These are phyloP conservation scores for Lynx canadensis DNA, from an alignment of 2,113 vertebrate species.

Conservation along the genomic window DNA sequence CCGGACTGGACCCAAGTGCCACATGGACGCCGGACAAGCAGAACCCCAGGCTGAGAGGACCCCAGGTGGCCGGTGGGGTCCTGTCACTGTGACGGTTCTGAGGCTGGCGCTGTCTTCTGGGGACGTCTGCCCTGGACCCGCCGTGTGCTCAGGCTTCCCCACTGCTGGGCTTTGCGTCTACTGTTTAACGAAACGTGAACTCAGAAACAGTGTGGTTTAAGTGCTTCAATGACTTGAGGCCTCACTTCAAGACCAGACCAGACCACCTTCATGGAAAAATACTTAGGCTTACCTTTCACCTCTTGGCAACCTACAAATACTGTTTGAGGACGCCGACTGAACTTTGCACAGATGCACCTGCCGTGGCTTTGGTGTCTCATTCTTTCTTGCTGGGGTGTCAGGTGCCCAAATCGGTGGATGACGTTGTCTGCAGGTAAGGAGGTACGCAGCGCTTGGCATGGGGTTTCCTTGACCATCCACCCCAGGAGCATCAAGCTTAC, in stretches of 20 bases:
- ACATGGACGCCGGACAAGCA: background rate
- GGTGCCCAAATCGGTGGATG: background rate
- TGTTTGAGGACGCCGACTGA: background rate
- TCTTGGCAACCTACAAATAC: background rate
- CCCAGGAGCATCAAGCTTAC: background rate
- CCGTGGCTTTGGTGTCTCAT: background rate
- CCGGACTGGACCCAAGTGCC: background rate
- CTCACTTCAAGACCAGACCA: background rate
- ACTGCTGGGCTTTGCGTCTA: rapidly evolving
- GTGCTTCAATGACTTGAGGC: background rate
- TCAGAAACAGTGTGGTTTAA: background rate
- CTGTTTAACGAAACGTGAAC: background rate
- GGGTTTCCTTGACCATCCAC: background rate
- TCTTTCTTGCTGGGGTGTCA: background rate
- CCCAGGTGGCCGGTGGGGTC: background rate
- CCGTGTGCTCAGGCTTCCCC: rapidly evolving
- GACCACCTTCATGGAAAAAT: background rate
- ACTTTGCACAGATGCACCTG: background rate
- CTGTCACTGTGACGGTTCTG: background rate
- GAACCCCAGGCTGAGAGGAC: background rate
- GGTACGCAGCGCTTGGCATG: rapidly evolving
- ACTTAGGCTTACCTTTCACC: background rate
- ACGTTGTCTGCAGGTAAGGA: background rate
- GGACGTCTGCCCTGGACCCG: background rate
- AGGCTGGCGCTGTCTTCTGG: background rate